Conservation (phyloP, 1,140 invertebrate genomes). For the Watersipora subatra region DNA sequence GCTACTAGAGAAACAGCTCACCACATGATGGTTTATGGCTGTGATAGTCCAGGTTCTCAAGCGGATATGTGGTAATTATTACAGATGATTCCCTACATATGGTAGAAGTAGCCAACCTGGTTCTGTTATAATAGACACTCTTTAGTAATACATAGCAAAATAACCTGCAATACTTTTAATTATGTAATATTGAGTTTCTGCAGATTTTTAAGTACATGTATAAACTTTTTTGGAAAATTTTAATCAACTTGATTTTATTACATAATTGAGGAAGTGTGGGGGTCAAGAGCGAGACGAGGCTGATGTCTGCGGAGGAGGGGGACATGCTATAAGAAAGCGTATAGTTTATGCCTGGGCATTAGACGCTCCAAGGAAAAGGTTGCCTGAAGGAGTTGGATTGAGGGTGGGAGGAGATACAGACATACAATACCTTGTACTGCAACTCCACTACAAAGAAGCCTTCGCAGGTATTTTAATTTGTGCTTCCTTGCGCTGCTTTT, state of each 20-base stretch:
- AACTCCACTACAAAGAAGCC: neutral
- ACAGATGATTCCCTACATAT: too few relatives aligned
- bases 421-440: conserved; percentile 1
- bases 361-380: neutral
- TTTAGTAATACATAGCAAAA: too few relatives aligned
- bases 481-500: too few relatives aligned
- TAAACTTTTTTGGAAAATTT: too few relatives aligned
- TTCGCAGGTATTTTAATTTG: neutral
- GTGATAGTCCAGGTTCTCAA: conserved; percentile 61
- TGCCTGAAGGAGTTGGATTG: neutral
- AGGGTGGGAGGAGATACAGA: neutral
- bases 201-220: too few relatives aligned
- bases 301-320: neutral
- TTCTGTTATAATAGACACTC: too few relatives aligned
- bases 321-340: neutral
- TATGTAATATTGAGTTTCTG: too few relatives aligned
- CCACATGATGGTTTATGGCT: conserved; percentile 93
- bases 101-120: too few relatives aligned
- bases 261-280: too few relatives aligned
- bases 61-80: conserved; percentile 68
- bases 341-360: conserved; percentile 3
- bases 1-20: conserved; percentile 78
- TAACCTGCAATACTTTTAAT: too few relatives aligned
- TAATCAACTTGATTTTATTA: too few relatives aligned
- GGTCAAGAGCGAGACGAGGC: neutral